phyloP scores from a whole-genome alignment of 1,140 invertebrate species.

The Sipha flava region DNA sequence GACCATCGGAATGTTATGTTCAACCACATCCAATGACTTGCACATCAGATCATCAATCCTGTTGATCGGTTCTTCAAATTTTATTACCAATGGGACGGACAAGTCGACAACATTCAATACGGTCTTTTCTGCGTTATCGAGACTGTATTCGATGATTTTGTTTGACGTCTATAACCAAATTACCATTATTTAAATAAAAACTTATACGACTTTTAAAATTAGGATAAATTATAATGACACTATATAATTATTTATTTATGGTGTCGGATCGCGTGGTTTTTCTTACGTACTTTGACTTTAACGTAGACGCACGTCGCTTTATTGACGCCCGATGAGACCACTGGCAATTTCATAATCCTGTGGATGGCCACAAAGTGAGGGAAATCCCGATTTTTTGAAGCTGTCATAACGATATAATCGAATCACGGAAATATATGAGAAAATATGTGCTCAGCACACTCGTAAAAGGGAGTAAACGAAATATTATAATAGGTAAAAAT shows the following conservation, averaged over 20 bases:
- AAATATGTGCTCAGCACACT: too few species aligned
- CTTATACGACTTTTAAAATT: too few species aligned
- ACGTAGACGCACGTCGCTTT: not conserved
- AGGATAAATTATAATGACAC: too few species aligned
- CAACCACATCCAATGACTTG: conserved; percentile 65
- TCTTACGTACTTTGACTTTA: not conserved
- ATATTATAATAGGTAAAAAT: too few species aligned
- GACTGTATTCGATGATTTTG: conserved; percentile 60
- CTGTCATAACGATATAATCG: not conserved
- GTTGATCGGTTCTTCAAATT: conserved; percentile 58
- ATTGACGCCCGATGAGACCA: not conserved
- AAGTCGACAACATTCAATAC: conserved; percentile 56
- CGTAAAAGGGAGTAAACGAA: too few species aligned
- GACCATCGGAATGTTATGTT: conserved; percentile 64
- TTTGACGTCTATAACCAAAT: conserved; percentile 52
- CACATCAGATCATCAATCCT: conserved; percentile 66
- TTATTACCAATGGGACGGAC: conserved; percentile 56
- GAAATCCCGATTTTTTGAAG: not conserved
- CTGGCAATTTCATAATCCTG: conserved; percentile 12
- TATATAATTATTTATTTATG: too few species aligned
- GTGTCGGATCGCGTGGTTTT: too few species aligned
- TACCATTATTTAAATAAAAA: not conserved
- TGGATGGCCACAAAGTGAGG: conserved; percentile 15
- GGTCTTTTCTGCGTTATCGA: conserved; percentile 61
- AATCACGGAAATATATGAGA: not conserved